Conservation (phyloP, 2,888 invertebrate genomes). For the Hydraecia micacea region DNA sequence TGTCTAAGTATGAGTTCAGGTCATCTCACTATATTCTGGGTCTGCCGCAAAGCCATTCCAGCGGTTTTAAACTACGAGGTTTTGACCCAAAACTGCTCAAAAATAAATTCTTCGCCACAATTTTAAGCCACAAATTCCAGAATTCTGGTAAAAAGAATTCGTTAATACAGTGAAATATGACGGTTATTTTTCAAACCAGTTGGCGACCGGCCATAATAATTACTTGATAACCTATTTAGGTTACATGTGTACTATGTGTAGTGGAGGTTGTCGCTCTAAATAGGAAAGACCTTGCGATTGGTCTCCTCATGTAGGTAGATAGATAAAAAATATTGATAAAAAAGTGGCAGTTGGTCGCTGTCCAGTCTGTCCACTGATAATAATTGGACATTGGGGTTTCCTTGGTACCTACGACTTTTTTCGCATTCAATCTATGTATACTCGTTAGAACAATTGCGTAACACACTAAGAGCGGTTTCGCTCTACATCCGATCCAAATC, state of each 20-base stretch:
- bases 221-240: constrained; percentile 51
- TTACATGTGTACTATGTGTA: constrained; percentile 21
- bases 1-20: neutral
- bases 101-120: neutral
- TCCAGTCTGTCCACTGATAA: constrained; percentile 12
- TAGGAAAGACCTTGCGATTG: constrained; percentile 40
- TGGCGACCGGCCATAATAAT: constrained; percentile 36
- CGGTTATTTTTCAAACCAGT: constrained; percentile 34
- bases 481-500: too few relatives aligned
- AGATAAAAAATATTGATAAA: constrained; percentile 54
- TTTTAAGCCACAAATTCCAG: neutral
- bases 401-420: constrained; percentile 7
- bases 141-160: neutral
- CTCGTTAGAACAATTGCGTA: neutral
- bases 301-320: constrained; percentile 22
- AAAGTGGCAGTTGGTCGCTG: constrained; percentile 21
- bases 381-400: neutral
- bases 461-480: too few relatives aligned
- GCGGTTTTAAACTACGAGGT: neutral
- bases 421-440: neutral
- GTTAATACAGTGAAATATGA: neutral
- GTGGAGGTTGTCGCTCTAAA: constrained; percentile 29
- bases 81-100: neutral
- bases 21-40: neutral
- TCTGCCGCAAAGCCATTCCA: neutral